Evolutionary conservation across 2,888 invertebrate species (phyloP).

Genomic region (Diarsia dahlii): DNA sequence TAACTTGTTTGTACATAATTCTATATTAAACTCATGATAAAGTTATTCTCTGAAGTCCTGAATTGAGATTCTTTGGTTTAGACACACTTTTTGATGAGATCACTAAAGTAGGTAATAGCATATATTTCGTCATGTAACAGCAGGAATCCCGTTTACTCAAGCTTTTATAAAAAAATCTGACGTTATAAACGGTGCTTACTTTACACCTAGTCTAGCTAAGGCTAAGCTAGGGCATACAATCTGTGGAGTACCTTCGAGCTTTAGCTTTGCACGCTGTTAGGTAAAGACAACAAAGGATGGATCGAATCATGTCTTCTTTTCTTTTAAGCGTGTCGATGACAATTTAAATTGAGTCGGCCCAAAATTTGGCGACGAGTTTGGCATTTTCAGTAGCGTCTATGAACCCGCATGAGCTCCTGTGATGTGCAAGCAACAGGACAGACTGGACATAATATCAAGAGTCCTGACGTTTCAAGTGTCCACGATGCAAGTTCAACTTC

Average conservation of each 20-base stretch:
- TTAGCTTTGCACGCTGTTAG: neutral
- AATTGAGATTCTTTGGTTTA: constrained; percentile 10
- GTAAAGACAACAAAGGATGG: neutral
- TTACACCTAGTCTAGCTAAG: too few species aligned
- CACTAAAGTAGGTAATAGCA: neutral
- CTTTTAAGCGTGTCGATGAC: too few species aligned
- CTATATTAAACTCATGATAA: constrained; percentile 25
- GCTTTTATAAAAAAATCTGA: neutral
- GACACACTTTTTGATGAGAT: neutral
- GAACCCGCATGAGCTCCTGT: too few species aligned
- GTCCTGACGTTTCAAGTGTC: too few species aligned
- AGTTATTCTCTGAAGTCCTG: constrained; percentile 42
- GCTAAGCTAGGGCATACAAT: neutral
- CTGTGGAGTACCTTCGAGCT: neutral
- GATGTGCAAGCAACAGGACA: too few species aligned
- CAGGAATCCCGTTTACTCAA: constrained; percentile 1
- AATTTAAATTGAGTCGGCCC: too few species aligned
- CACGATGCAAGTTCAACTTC: neutral
- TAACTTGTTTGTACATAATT: constrained; percentile 12
- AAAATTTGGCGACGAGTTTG: too few species aligned
- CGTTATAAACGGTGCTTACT: neutral
- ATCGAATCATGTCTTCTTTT: too few species aligned
- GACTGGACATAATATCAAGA: too few species aligned
- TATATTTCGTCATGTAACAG: neutral
- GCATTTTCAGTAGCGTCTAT: too few species aligned